phyloP scores from a whole-genome alignment of 2,888 invertebrate genomes.

The Drosophila longiperda region DNA sequence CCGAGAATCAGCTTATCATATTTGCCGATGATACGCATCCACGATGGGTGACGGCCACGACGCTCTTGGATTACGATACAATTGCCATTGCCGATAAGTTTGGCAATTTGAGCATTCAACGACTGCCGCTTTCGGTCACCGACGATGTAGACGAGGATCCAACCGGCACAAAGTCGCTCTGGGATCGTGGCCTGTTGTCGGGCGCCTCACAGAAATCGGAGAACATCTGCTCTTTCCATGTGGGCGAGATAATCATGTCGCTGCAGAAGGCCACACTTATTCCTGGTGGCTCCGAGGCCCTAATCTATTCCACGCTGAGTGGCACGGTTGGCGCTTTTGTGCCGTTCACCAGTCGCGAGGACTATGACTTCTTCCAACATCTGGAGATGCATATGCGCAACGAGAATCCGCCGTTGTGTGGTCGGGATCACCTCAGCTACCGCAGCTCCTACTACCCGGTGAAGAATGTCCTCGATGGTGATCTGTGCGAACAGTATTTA shows the following conservation, averaged over 20 bases:
- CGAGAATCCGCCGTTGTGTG: constrained; percentile 98
- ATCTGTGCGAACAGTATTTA: constrained; percentile 99
- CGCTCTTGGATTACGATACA: constrained; percentile 97
- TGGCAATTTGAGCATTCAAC: constrained; percentile 96
- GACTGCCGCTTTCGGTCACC: constrained; percentile 94
- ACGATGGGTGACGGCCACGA: constrained; percentile 96
- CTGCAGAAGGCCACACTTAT: constrained; percentile 97
- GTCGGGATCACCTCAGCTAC: constrained; percentile 98
- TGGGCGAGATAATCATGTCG: constrained; percentile 98
- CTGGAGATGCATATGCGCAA: constrained; percentile 99
- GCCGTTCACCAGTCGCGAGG: constrained; percentile 97
- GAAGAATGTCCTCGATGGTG: constrained; percentile 99
- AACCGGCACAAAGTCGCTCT: constrained; percentile 98
- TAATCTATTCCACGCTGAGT: constrained; percentile 97
- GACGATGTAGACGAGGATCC: constrained; percentile 99
- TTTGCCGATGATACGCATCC: constrained; percentile 99
- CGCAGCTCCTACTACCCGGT: constrained; percentile 97
- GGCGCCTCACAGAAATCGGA: constrained; percentile 99
- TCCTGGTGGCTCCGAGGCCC: constrained; percentile 98
- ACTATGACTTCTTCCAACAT: constrained; percentile 99
- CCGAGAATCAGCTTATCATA: constrained; percentile 98
- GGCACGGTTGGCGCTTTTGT: constrained; percentile 97
- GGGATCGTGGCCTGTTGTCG: constrained; percentile 96
- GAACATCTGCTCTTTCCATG: constrained; percentile 95
- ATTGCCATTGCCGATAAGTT: constrained; percentile 99